Conservation (phyloP, 2,113 vertebrate genomes). For the Notiomystis cincta region DNA sequence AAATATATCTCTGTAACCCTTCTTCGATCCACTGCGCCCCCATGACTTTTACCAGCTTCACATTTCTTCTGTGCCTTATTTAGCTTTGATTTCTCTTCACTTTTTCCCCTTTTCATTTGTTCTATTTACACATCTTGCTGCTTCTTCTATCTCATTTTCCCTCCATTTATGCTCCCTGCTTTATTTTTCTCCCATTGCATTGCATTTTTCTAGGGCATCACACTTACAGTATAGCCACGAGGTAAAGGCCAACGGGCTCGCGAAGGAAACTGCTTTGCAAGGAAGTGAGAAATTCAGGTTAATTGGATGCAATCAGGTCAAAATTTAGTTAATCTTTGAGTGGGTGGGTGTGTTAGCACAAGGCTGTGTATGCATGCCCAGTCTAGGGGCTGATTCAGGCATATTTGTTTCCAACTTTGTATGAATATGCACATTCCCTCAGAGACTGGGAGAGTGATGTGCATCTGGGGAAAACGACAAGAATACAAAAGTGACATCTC, state of each 20-base stretch:
- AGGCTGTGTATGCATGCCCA: slow-evolving; percentile 11
- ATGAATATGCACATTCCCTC: slow-evolving; percentile 29
- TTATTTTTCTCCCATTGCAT: neutral
- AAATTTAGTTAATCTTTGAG: slow-evolving; percentile 67
- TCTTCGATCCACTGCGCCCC: neutral
- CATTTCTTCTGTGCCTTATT: neutral
- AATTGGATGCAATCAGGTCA: slow-evolving; percentile 71
- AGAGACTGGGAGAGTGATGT: slow-evolving; percentile 1
- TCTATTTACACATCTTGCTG: neutral
- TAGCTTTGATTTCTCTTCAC: neutral
- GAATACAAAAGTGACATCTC: slow-evolving; percentile 10
- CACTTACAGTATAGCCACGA: slow-evolving; percentile 52
- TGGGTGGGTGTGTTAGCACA: slow-evolving; percentile 51
- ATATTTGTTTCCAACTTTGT: neutral
- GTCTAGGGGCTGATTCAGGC: slow-evolving; percentile 33
- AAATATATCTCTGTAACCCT: neutral
- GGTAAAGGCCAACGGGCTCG: slow-evolving; percentile 57
- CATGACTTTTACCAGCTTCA: neutral
- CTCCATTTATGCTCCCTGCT: neutral
- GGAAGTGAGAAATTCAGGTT: slow-evolving; percentile 71
- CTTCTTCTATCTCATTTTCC: neutral
- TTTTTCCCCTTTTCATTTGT: neutral
- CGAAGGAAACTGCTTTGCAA: slow-evolving; percentile 27
- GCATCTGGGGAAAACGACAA: neutral
- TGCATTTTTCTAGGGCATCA: slow-evolving; percentile 49